Evolutionary conservation across 1,140 invertebrate genomes (phyloP).

Genomic region (Rhizoglyphus robini): DNA sequence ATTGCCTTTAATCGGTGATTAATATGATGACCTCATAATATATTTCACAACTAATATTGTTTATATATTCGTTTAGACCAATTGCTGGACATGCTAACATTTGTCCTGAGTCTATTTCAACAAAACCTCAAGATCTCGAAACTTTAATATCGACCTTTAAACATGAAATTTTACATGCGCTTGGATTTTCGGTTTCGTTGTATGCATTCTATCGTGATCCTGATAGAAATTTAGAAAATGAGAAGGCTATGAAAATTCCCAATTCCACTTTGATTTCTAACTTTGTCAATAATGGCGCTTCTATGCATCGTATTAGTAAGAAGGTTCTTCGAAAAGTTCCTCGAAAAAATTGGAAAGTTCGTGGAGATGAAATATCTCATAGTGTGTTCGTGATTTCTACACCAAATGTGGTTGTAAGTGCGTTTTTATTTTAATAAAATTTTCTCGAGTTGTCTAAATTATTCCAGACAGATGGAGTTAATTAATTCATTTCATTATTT

Average conservation of each 20-base stretch:
- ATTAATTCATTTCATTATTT: background rate
- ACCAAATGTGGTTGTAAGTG: conserved; percentile 55
- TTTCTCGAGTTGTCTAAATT: conserved; percentile 19
- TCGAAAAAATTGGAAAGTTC: conserved; percentile 67
- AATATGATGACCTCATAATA: conserved; percentile 7
- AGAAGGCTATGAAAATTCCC: conserved; percentile 69
- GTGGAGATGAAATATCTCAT: conserved; percentile 54
- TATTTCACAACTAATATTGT: conserved; percentile 38
- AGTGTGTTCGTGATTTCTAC: conserved; percentile 81
- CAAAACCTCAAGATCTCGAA: conserved; percentile 77
- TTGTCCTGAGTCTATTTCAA: conserved; percentile 86
- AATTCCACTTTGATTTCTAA: conserved; percentile 82
- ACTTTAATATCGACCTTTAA: conserved; percentile 91
- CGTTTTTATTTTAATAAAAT: conserved; percentile 40
- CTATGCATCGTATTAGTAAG: conserved; percentile 47
- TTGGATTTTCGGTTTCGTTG: conserved; percentile 86
- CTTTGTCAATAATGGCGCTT: background rate
- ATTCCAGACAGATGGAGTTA: too few species aligned
- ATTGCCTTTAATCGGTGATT: conserved; percentile 65
- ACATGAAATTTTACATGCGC: conserved; percentile 93
- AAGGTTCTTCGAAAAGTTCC: conserved; percentile 65
- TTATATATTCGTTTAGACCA: conserved; percentile 50
- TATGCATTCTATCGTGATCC: conserved; percentile 81
- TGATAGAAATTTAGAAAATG: conserved; percentile 42
- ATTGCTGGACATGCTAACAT: conserved; percentile 97